Evolutionary conservation across 2,888 invertebrate species (phyloP), one percentile per base, ranked within the genome.

Genomic region (Archaeoteleia sp.): DNA sequence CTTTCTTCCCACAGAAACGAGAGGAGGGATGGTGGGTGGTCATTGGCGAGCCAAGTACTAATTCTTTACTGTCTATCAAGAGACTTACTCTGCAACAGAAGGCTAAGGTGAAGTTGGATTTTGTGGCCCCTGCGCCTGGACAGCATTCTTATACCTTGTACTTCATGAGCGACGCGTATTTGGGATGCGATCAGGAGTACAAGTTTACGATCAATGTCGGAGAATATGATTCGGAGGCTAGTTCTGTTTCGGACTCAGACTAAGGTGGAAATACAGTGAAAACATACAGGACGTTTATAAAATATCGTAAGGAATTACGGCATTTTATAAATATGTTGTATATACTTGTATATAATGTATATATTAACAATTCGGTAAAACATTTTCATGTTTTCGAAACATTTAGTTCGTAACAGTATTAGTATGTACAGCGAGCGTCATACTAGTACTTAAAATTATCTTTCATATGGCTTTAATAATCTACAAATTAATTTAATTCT

Each of bases 161-260:
- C 88, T 99, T 96, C 87, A 99, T 99, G 97, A 97, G 97, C 78
- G 99, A 99, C 86, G 95, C 98, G 0, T 99, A 99, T 86, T 91
- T 99, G 81, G 99, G 99, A 5, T 99, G 98, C 80, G 99, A 99
- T 88, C 99, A 99, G 86, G 99, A 99, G 87, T 99, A 99, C 87
- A 94, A 95, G 86, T 96, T 99, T 85, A 90, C 89, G 0, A 92
- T 95, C 8, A 92, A 92, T 72, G 94, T 96, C 3, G 92, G 90
- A 0, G 94, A 93, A 78, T 91, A 90, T 76, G 90, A 91, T 71
- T 91, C 91, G 1, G 91, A 90, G 57, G 90, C 87, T 32, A 88
- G 88, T 76, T 85, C 84, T 1, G 82, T 71, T 1, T 84, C 84
- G 0, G 85, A 86, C 73, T 90, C 90, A 5, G 90, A 91, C 75